These are phyloP conservation scores for Holocentrus rufus DNA, from an alignment of 2,797 vertebrate species.

Conservation along the genomic window DNA sequence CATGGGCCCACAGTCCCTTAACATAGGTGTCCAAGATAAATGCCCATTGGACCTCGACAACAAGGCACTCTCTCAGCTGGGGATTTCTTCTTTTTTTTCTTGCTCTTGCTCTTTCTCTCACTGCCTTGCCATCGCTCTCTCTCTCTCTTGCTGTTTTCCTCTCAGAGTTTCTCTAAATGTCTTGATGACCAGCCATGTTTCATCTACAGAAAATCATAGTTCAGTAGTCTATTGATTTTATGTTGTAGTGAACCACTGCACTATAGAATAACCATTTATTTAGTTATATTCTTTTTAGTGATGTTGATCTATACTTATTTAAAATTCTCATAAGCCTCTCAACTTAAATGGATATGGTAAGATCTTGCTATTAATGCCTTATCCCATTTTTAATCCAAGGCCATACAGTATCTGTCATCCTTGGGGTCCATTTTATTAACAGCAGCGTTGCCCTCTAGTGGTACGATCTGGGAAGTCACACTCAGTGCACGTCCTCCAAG, in stretches of 20 bases:
- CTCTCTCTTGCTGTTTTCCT: neutral
- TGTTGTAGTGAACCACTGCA: neutral
- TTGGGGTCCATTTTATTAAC: neutral
- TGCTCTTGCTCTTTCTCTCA: neutral
- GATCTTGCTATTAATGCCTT: too few relatives aligned
- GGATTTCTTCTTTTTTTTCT: slow-evolving; percentile 8
- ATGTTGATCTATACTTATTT: neutral
- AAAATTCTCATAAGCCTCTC: neutral
- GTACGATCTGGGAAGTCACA: slow-evolving; percentile 5
- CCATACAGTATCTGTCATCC: neutral
- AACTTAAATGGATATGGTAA: too few relatives aligned
- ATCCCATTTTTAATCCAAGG: neutral
- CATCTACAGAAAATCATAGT: neutral
- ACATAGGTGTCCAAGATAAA: slow-evolving; percentile 57
- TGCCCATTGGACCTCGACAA: slow-evolving; percentile 37
- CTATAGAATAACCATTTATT: neutral
- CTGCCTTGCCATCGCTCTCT: neutral
- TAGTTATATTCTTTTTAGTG: neutral
- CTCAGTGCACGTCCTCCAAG: neutral
- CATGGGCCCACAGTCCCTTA: slow-evolving; percentile 37
- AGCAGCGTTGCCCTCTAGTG: slow-evolving; percentile 52
- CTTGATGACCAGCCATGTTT: neutral
- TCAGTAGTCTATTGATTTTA: neutral
- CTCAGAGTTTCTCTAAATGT: neutral
- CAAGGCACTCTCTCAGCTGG: slow-evolving; percentile 44